Conservation (phyloP, 2,113 vertebrate genomes). For the Empidonax traillii region DNA sequence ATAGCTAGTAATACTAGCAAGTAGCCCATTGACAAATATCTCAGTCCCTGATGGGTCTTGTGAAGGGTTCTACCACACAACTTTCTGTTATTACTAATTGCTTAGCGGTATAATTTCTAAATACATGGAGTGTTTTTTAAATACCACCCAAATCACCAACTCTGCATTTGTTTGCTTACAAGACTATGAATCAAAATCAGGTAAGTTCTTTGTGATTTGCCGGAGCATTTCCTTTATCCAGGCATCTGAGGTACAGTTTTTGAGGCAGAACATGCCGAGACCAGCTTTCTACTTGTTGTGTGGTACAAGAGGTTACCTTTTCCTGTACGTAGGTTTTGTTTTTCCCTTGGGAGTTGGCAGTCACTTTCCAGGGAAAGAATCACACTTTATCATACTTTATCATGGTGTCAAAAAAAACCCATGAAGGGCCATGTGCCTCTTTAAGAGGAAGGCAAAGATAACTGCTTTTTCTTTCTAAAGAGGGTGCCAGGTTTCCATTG, state of each 20-base stretch:
- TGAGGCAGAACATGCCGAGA: background rate
- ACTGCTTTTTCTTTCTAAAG: background rate
- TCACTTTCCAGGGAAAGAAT: background rate
- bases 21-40: background rate
- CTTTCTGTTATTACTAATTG: background rate
- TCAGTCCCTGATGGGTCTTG: background rate
- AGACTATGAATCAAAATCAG: background rate
- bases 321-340: background rate
- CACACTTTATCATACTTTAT: background rate
- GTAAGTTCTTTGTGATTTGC: conserved; percentile 3
- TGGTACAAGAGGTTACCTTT: background rate
- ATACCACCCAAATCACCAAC: background rate
- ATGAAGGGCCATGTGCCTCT: background rate
- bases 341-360: background rate
- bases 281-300: background rate
- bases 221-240: background rate
- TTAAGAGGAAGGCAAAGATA: background rate
- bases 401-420: background rate
- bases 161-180: background rate
- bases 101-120: background rate
- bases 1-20: background rate
- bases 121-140: background rate
- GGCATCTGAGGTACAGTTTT: background rate
- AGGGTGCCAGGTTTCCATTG: background rate
- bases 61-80: background rate